phyloP scores from a whole-genome alignment of 2,797 vertebrate species.

The Galago senegalensis region DNA sequence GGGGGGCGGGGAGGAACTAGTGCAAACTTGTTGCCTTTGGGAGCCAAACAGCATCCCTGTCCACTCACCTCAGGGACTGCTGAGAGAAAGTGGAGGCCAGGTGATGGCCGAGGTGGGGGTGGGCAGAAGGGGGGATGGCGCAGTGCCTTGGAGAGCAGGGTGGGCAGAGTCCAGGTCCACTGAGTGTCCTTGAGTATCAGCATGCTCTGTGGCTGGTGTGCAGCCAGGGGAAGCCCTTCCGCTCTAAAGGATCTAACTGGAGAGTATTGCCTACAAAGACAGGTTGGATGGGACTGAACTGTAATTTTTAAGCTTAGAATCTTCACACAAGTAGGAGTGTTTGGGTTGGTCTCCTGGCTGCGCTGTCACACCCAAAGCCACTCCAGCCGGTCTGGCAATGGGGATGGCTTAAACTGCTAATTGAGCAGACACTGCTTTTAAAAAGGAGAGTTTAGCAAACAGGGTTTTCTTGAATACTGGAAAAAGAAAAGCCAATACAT shows the following conservation, averaged over 20 bases:
- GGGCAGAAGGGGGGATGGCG: too few species aligned
- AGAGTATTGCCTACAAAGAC: neutral
- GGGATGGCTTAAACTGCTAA: neutral
- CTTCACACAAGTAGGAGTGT: neutral
- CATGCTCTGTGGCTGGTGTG: neutral
- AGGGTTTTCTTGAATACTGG: neutral
- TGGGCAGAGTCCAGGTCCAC: too few species aligned
- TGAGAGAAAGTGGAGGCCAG: neutral
- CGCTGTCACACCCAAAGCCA: neutral
- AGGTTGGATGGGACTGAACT: neutral
- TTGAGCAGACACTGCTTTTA: neutral
- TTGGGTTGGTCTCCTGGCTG: neutral
- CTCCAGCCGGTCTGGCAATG: too few species aligned
- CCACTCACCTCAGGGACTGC: neutral
- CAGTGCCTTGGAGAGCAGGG: too few species aligned
- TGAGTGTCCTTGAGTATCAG: accelerated
- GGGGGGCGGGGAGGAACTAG: neutral
- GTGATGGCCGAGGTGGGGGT: too few species aligned
- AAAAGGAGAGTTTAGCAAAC: neutral
- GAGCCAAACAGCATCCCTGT: neutral
- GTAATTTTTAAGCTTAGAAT: neutral
- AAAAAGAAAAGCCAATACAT: neutral
- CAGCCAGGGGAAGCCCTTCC: neutral
- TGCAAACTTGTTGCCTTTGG: neutral
- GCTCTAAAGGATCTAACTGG: neutral